phyloP scores from a whole-genome alignment of 37 sponge, comb jelly and placozoan genomes.

The Hormiphora californensis region DNA sequence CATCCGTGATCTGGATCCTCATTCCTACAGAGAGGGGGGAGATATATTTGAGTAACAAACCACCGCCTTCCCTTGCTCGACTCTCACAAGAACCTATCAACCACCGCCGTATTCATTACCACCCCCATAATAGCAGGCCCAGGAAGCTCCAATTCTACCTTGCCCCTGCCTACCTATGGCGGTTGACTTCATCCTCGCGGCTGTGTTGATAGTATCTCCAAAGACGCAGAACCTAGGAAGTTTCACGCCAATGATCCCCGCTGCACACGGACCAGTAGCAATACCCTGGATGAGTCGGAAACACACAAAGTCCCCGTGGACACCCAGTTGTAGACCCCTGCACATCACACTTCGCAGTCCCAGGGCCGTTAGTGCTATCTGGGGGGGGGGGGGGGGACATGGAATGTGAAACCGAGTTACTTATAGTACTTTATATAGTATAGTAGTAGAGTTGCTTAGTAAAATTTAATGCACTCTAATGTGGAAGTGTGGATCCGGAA shows the following conservation, averaged over 20 bases:
- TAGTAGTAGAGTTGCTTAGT: too few relatives aligned
- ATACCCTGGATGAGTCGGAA: slow-evolving; percentile 27
- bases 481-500: too few relatives aligned
- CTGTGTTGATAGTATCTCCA: slow-evolving; percentile 1
- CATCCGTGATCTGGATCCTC: slow-evolving; percentile 19
- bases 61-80: too few relatives aligned
- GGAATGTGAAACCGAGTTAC: too few relatives aligned
- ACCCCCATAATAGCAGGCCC: too few relatives aligned
- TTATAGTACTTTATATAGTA: too few relatives aligned
- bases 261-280: background rate
- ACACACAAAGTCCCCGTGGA: slow-evolving; percentile 35
- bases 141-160: too few relatives aligned
- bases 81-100: too few relatives aligned
- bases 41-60: background rate
- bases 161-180: background rate
- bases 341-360: slow-evolving; percentile 29
- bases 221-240: background rate
- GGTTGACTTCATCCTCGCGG: slow-evolving; percentile 16
- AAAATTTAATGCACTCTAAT: too few relatives aligned
- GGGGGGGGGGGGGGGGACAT: background rate
- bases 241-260: background rate
- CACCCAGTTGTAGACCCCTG: background rate
- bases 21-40: background rate
- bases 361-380: background rate
- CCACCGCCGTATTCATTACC: too few relatives aligned